Conservation (phyloP, 2,113 vertebrate species). For the Penelope pileata region DNA sequence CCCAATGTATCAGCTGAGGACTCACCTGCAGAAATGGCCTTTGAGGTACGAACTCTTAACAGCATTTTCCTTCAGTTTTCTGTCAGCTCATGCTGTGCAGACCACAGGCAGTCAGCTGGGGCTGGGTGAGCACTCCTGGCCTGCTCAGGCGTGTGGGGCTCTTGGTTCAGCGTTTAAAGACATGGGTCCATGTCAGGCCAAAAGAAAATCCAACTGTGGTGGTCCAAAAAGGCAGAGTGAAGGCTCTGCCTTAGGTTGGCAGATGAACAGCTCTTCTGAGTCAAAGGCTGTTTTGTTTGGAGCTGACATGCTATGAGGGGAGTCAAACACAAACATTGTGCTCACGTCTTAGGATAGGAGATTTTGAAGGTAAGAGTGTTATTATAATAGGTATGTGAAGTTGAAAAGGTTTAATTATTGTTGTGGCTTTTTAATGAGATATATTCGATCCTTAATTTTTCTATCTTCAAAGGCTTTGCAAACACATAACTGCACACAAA, state of each 20-base stretch:
- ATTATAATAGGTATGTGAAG: constrained; percentile 19
- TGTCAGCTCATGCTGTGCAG: not conserved
- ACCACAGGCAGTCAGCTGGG: not conserved
- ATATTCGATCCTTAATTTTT: constrained; percentile 5
- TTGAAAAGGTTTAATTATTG: constrained; percentile 47
- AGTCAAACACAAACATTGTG: not conserved
- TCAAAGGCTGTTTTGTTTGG: constrained; percentile 34
- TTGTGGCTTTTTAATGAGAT: constrained; percentile 48
- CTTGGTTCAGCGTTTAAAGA: not conserved
- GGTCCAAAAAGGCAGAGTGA: not conserved
- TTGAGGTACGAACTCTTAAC: not conserved
- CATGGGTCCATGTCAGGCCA: not conserved
- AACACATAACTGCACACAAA: not conserved
- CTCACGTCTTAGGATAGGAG: not conserved
- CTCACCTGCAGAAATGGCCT: not conserved
- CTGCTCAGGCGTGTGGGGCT: not conserved
- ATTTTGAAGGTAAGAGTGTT: not conserved
- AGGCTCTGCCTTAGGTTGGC: not conserved
- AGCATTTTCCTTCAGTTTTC: not conserved
- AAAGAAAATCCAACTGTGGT: not conserved
- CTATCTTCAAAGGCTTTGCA: constrained; percentile 45
- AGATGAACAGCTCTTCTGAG: not conserved
- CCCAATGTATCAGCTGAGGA: rapidly evolving
- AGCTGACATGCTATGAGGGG: not conserved
- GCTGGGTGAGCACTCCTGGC: not conserved